Evolutionary conservation across 2,113 vertebrate species (phyloP).

Genomic region (Prunella himalayana): DNA sequence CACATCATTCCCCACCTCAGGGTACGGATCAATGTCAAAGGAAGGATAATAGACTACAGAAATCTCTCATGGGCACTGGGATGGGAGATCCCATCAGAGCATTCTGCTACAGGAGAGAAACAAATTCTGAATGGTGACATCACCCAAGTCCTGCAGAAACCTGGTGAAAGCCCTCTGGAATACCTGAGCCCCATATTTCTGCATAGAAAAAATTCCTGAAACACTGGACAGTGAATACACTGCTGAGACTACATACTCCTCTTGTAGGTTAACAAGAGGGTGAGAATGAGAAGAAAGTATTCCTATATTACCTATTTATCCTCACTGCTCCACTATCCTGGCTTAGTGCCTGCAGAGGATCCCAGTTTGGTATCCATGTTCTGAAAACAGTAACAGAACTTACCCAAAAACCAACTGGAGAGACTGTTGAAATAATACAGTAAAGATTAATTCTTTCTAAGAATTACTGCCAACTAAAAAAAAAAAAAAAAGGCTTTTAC

Average conservation of each 20-base stretch:
- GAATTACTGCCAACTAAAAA: neutral
- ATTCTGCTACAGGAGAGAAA: neutral
- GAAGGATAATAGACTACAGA: neutral
- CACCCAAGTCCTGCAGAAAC: neutral
- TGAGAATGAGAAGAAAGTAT: neutral
- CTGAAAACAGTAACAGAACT: neutral
- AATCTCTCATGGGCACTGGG: neutral
- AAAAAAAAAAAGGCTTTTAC: neutral
- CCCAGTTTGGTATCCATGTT: neutral
- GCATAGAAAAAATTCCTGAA: neutral
- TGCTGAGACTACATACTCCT: neutral
- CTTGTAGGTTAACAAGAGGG: neutral
- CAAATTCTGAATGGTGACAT: neutral
- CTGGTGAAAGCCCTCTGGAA: neutral
- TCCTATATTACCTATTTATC: neutral
- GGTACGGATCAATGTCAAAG: neutral
- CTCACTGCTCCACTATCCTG: neutral
- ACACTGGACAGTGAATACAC: neutral
- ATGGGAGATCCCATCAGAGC: neutral
- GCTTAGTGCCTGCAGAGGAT: neutral
- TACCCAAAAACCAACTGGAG: neutral
- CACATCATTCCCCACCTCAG: neutral
- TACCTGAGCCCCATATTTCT: neutral
- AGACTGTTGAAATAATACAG: neutral
- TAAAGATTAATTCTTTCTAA: neutral